Conservation (phyloP, 2,113 vertebrate genomes). For the Xerus inauris region DNA sequence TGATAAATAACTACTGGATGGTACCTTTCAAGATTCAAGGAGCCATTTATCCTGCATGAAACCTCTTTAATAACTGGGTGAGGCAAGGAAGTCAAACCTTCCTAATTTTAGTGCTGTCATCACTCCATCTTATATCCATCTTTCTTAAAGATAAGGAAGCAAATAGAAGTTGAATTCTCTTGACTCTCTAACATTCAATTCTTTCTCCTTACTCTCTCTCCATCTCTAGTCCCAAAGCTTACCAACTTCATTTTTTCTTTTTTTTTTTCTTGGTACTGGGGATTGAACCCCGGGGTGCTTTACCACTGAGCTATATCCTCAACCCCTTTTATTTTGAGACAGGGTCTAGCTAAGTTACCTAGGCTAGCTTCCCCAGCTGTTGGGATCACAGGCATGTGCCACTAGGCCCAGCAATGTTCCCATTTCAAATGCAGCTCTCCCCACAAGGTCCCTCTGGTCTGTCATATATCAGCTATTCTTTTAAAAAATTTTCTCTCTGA, state of each 20-base stretch:
- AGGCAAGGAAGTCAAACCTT: neutral
- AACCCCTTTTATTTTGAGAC: no score
- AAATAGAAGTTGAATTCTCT: neutral
- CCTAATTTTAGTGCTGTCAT: neutral
- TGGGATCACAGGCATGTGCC: no score
- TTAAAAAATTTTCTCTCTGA: neutral
- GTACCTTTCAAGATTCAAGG: neutral
- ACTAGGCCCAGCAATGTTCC: neutral
- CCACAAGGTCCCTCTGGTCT: no score
- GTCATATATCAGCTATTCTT: neutral
- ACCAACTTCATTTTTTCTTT: neutral
- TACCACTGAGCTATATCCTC: no score
- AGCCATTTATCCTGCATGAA: neutral
- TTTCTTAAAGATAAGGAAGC: neutral
- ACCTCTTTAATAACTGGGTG: neutral
- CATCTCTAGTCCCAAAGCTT: neutral
- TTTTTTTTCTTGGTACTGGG: neutral
- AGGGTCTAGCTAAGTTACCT: no score
- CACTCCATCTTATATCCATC: no score
- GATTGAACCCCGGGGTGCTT: no score
- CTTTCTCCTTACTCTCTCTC: neutral
- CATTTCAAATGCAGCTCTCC: neutral
- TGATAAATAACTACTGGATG: neutral
- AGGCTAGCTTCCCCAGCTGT: no score
- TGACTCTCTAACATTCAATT: neutral